phyloP scores from a whole-genome alignment of 2,888 invertebrate genomes.

The Sisyra nigra region DNA sequence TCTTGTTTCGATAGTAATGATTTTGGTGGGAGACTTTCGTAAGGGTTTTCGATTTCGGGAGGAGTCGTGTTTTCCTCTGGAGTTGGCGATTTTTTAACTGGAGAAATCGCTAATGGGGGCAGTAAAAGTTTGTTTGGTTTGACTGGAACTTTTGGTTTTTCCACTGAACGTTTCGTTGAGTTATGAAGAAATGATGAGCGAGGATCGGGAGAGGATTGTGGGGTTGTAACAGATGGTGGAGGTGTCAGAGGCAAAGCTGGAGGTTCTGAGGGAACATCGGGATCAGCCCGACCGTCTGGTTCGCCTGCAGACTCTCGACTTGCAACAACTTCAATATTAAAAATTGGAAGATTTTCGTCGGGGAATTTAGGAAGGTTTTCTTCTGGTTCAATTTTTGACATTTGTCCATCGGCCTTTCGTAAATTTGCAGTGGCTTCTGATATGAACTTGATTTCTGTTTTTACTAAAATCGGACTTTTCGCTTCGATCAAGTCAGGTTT shows the following conservation, averaged over 20 bases:
- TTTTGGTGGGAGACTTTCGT: conserved; percentile 21
- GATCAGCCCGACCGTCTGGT: conserved; percentile 76
- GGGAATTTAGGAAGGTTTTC: conserved; percentile 10
- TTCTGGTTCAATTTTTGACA: conserved; percentile 3
- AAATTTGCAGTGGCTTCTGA: conserved; percentile 9
- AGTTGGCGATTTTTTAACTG: neutral
- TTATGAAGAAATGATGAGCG: conserved; percentile 59
- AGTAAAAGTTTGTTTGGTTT: conserved; percentile 36
- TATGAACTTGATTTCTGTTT: conserved; percentile 6
- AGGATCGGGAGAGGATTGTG: conserved; percentile 28
- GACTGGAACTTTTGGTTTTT: conserved; percentile 51
- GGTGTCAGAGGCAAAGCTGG: conserved; percentile 55
- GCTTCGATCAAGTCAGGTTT: conserved; percentile 4
- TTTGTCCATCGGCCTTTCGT: conserved; percentile 1
- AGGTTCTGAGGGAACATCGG: conserved; percentile 50
- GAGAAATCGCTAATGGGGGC: neutral
- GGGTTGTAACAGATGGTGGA: conserved; percentile 39
- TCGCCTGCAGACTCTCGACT: conserved; percentile 70
- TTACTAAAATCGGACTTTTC: conserved; percentile 5
- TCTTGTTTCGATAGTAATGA: conserved; percentile 38
- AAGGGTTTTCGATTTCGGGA: conserved; percentile 9
- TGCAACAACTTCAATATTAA: conserved; percentile 28
- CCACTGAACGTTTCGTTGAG: conserved; percentile 28
- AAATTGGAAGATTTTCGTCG: conserved; percentile 2
- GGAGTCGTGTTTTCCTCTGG: conserved; percentile 1